Evolutionary conservation across 2,888 invertebrate genomes (phyloP).

Genomic region (Cremastinae sp.): DNA sequence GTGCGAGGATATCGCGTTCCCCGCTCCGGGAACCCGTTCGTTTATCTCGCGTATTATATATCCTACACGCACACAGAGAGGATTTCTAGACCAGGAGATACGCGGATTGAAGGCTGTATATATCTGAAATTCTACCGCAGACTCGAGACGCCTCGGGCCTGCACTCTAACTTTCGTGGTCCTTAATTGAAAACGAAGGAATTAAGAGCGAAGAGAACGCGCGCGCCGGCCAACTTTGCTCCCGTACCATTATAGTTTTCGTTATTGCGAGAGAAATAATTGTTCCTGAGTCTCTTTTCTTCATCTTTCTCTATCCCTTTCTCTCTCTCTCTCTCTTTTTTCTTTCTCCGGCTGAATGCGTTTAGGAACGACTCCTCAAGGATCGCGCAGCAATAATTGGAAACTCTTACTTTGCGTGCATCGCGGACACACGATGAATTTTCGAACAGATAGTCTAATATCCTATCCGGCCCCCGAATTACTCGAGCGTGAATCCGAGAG

Average conservation of each 20-base stretch:
- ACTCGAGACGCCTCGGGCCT: slow-evolving; percentile 43
- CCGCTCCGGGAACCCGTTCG: slow-evolving; percentile 40
- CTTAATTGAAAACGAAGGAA: slow-evolving; percentile 68
- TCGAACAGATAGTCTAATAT: no score
- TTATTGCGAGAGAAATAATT: slow-evolving; percentile 23
- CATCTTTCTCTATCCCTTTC: background rate
- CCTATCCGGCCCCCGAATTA: slow-evolving; percentile 51
- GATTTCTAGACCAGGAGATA: background rate
- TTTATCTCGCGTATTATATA: slow-evolving; percentile 1
- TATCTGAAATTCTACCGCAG: slow-evolving; percentile 25
- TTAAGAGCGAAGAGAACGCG: slow-evolving; percentile 47
- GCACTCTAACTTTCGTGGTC: slow-evolving; percentile 62
- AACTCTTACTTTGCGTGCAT: slow-evolving; percentile 69
- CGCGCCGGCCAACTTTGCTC: slow-evolving; percentile 21
- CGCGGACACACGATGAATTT: slow-evolving; percentile 18
- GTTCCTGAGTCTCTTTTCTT: background rate
- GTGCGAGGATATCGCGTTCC: slow-evolving; percentile 44
- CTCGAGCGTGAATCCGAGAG: slow-evolving; percentile 67
- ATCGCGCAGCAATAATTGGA: slow-evolving; percentile 69
- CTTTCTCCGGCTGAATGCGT: slow-evolving; percentile 5
- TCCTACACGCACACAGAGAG: slow-evolving; percentile 5
- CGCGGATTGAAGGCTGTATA: background rate
- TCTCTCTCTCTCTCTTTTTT: background rate
- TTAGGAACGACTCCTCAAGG: slow-evolving; percentile 39
- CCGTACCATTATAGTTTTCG: background rate